These are phyloP conservation scores for Aspiorhynchus laticeps DNA, from an alignment of 2,113 vertebrate genomes.

Conservation along the genomic window DNA sequence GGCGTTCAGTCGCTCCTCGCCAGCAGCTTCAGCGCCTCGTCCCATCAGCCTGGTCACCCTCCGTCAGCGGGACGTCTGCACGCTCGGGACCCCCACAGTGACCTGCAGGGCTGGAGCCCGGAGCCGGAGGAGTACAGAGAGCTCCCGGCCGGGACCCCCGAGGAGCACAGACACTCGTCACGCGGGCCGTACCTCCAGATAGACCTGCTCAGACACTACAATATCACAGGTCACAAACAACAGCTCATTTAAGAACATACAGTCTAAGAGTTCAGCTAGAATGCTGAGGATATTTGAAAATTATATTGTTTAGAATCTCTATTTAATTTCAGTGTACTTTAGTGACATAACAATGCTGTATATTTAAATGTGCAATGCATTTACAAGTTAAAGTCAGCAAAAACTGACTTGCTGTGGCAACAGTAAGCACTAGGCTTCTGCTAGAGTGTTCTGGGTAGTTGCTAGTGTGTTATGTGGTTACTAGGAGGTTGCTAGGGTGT, in stretches of 20 bases:
- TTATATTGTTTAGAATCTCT: too few relatives aligned
- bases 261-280: too few relatives aligned
- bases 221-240: slow-evolving; percentile 81
- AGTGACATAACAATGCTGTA: neutral
- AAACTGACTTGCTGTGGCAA: too few relatives aligned
- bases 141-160: slow-evolving; percentile 63
- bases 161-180: slow-evolving; percentile 60
- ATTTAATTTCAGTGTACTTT: neutral
- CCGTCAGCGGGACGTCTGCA: slow-evolving; percentile 70
- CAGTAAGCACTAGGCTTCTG: too few relatives aligned
- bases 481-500: neutral
- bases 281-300: too few relatives aligned
- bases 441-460: too few relatives aligned
- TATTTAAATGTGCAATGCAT: neutral
- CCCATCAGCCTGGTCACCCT: slow-evolving; percentile 68
- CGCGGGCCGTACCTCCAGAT: slow-evolving; percentile 79
- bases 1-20: slow-evolving; percentile 74
- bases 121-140: slow-evolving; percentile 67
- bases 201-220: slow-evolving; percentile 76
- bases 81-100: slow-evolving; percentile 35
- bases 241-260: neutral
- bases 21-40: slow-evolving; percentile 73
- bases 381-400: neutral
- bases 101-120: slow-evolving; percentile 79
- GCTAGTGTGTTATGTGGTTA: neutral